Percentiles rank a stretch among this genome's conserved stretches.
Conservation (phyloP, 1,140 invertebrate species). For the Sesamia nonagrioides region DNA sequence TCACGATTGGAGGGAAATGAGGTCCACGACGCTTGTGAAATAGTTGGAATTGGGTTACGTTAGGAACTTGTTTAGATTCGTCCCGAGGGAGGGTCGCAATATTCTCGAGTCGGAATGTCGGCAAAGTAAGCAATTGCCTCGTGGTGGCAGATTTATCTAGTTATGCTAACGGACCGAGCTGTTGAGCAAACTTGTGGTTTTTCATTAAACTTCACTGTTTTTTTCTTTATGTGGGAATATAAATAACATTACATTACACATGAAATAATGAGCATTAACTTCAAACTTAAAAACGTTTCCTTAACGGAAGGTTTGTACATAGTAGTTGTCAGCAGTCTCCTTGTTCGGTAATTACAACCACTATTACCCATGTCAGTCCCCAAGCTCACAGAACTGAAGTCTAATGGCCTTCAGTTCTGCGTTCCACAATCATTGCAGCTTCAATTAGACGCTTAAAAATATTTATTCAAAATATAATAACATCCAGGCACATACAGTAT, state of each 20-base stretch:
- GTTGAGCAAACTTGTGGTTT: neutral
- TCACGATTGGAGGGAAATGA: conserved; percentile 43
- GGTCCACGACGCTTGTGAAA: conserved; percentile 35
- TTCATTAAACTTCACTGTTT: neutral
- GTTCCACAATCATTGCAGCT: too few species aligned
- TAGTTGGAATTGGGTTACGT: conserved; percentile 45
- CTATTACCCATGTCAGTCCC: too few species aligned
- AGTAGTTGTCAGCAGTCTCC: too few species aligned
- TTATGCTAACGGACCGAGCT: conserved; percentile 1
- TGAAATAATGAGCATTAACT: too few species aligned
- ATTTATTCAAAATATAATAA: too few species aligned
- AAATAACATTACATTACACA: neutral
- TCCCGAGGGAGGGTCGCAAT: conserved; percentile 29
- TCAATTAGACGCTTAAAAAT: too few species aligned
- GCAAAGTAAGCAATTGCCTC: conserved; percentile 6
- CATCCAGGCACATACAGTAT: too few species aligned
- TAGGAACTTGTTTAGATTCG: conserved; percentile 16
- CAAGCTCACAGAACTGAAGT: too few species aligned
- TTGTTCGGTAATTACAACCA: too few species aligned
- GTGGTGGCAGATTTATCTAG: conserved; percentile 37
- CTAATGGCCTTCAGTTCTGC: too few species aligned
- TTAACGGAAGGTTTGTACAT: too few species aligned
- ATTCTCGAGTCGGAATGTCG: neutral
- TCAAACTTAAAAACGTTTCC: too few species aligned
- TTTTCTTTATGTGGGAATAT: neutral